A percentile compares a stretch with the other conserved stretches of the same genome.
phyloP scores from a whole-genome alignment of 1,140 invertebrate species.

The Drosophila kepulauana region DNA sequence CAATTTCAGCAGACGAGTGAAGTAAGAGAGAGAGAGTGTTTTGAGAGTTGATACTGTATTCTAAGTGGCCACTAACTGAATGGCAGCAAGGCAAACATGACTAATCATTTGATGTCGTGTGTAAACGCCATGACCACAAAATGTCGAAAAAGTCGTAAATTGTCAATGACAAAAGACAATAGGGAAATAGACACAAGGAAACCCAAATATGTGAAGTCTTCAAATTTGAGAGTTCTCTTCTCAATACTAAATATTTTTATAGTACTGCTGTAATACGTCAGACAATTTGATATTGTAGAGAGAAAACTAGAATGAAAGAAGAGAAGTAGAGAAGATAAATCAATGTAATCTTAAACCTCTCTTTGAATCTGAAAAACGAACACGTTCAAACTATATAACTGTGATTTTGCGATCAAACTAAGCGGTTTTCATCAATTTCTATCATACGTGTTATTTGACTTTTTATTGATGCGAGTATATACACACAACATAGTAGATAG shows the following conservation, averaged over 20 bases:
- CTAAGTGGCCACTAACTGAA: not conserved
- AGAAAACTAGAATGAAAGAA: not conserved
- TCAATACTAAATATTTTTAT: not conserved
- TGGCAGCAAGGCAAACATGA: constrained; percentile 35
- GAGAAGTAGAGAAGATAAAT: not conserved
- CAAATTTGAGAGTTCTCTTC: not conserved
- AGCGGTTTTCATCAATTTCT: constrained; percentile 33
- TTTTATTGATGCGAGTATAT: constrained; percentile 33
- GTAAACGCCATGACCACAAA: constrained; percentile 51
- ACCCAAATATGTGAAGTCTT: not conserved
- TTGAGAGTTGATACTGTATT: constrained; percentile 5
- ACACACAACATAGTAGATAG: not conserved
- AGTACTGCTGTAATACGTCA: not conserved
- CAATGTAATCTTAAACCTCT: not conserved
- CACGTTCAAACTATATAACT: constrained; percentile 4
- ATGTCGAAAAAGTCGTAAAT: constrained; percentile 54
- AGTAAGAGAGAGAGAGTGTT: not conserved
- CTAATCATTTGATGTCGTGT: constrained; percentile 67
- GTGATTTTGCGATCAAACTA: constrained; percentile 20
- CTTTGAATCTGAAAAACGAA: not conserved
- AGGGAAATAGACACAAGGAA: not conserved
- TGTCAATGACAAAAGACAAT: constrained; percentile 45
- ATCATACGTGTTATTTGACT: constrained; percentile 36
- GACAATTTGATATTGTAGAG: constrained; percentile 6
- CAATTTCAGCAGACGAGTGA: constrained; percentile 19